phyloP scores from a whole-genome alignment of 2,113 vertebrate genomes.

The Engystomops pustulosus region DNA sequence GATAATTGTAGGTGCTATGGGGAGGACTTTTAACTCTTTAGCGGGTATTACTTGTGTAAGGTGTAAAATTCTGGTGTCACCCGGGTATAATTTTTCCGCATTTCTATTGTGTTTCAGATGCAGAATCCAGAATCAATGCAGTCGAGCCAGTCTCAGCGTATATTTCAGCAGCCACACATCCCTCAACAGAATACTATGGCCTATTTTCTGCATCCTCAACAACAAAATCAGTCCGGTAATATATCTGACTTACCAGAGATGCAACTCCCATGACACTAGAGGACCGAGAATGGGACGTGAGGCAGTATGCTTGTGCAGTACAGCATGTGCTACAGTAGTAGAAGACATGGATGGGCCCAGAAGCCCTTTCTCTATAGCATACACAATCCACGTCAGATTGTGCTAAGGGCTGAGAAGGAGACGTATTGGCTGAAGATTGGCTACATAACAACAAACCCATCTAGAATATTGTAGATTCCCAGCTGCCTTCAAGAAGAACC shows the following conservation, averaged over 20 bases:
- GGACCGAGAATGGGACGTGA: background rate
- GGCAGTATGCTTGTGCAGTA: accelerated
- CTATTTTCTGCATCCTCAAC: slow-evolving; percentile 75
- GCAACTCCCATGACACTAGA: slow-evolving; percentile 72
- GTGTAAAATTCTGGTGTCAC: too few species aligned
- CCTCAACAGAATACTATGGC: slow-evolving; percentile 72
- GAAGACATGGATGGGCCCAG: background rate
- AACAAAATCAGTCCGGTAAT: slow-evolving; percentile 68
- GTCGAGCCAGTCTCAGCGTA: slow-evolving; percentile 64
- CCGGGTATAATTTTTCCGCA: background rate
- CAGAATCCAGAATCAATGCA: slow-evolving; percentile 73
- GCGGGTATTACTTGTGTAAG: too few species aligned
- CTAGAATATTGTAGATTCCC: slow-evolving; percentile 18
- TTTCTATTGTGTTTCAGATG: slow-evolving; percentile 71
- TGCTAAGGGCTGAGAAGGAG: background rate
- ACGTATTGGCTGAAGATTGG: background rate
- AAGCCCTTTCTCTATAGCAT: background rate
- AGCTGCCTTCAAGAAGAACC: slow-evolving; percentile 36
- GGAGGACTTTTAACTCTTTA: too few species aligned
- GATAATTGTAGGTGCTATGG: too few species aligned
- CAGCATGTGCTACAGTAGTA: accelerated
- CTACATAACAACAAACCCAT: background rate
- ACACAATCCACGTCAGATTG: background rate
- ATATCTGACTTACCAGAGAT: slow-evolving; percentile 79
- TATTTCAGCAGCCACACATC: slow-evolving; percentile 73